These are phyloP conservation scores for Hucho hucho DNA, from an alignment of 2,113 vertebrate species.

Conservation along the genomic window DNA sequence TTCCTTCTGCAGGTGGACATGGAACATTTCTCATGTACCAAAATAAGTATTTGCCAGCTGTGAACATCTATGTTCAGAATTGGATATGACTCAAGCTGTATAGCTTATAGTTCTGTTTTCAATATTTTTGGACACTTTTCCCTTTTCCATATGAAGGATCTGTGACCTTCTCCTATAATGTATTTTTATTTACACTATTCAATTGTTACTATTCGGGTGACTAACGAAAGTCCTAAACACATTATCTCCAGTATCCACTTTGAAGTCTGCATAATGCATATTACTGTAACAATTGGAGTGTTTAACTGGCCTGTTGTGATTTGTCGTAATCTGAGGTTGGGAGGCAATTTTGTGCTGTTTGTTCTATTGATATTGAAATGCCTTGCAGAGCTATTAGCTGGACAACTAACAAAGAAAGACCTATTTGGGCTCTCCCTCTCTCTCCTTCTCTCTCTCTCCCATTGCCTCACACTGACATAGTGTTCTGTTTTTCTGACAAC, in stretches of 20 bases:
- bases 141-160: background rate
- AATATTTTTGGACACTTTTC: background rate
- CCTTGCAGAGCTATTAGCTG: constrained; percentile 23
- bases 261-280: constrained; percentile 8
- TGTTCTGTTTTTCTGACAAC: constrained; percentile 35
- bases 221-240: too few species aligned
- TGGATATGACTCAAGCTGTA: background rate
- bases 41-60: constrained; percentile 17
- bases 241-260: constrained; percentile 2
- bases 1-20: constrained; percentile 31
- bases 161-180: background rate
- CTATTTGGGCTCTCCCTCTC: constrained; percentile 15
- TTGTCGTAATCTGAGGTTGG: constrained; percentile 16
- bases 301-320: constrained; percentile 24
- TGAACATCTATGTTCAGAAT: constrained; percentile 5
- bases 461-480: constrained; percentile 18
- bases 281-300: background rate
- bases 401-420: constrained; percentile 38
- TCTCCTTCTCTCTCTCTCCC: background rate
- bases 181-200: background rate
- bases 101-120: background rate
- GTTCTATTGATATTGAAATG: constrained; percentile 48
- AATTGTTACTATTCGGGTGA: too few species aligned
- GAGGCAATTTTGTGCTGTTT: constrained; percentile 16
- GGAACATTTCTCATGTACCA: constrained; percentile 20